A percentile compares a stretch with the other conserved stretches of the same genome.
phyloP scores from a whole-genome alignment of 2,113 vertebrate genomes.

The Pseudorasbora parva region DNA sequence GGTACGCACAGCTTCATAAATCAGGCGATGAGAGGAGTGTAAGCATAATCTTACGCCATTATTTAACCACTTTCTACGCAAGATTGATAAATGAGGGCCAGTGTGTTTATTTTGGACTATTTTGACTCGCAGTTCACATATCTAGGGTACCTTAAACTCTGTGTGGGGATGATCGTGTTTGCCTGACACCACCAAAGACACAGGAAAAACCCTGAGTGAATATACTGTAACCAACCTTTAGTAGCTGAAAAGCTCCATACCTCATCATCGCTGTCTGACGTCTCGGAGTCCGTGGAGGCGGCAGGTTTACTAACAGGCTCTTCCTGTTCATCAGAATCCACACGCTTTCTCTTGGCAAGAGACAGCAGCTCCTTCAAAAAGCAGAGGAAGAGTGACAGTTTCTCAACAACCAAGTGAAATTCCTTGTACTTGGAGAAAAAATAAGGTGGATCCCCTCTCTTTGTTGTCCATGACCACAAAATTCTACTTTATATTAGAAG shows the following conservation, averaged over 20 bases:
- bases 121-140: too few species aligned
- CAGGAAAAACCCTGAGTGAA: not conserved
- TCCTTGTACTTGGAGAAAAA: not conserved
- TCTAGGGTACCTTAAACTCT: too few species aligned
- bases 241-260: conserved; percentile 64
- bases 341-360: conserved; percentile 93
- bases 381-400: not conserved
- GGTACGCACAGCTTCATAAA: too few species aligned
- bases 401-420: not conserved
- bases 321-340: conserved; percentile 94
- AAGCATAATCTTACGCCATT: too few species aligned
- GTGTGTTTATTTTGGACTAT: too few species aligned
- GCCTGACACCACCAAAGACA: too few species aligned
- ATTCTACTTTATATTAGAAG: not conserved
- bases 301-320: conserved; percentile 91
- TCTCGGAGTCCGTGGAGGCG: conserved; percentile 95
- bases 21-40: too few species aligned
- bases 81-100: too few species aligned
- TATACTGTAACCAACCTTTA: not conserved
- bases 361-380: conserved; percentile 87
- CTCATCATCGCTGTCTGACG: conserved; percentile 96
- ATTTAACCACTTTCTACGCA: too few species aligned
- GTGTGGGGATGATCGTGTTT: too few species aligned
- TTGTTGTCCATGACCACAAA: not conserved
- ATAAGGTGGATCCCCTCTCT: not conserved